Base-by-base conservation (phyloP, 1,140 invertebrate genomes). In the Bicyclus anynana region DNA sequence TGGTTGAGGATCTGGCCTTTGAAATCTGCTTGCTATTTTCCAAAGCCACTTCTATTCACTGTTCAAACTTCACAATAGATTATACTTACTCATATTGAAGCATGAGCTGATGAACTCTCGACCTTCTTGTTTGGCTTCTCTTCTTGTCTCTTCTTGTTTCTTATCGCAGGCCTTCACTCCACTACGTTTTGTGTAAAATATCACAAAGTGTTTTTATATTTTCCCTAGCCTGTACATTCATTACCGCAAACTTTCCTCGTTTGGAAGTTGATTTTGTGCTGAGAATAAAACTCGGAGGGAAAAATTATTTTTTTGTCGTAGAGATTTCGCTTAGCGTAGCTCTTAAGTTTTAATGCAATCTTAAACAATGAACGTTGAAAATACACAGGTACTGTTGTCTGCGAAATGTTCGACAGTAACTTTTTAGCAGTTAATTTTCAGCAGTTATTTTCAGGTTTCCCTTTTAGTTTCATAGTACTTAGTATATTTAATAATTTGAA, bases 211-310 rank as follows among this genome's bases (percentile, higher is more conserved):
- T 47, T 47, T 47, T 47, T 26, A 26, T 14, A 23, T 26, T 50
- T 58, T 50, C 46, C 14, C 21, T 46, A 23, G 40, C 26, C 18
- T 47, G 48, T 52, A 21, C 14, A 58, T 52, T 58, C 29, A 52
- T 52, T 46, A 46, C 42, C 29, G 44, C 35, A 54, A 59, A 59
- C 51, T 59, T 49, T 56, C 14, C 51, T 50, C 50, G 35, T 60
- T 60, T 60, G 26, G 52, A 52, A 59, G 40, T 59, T 44, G 29
- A 48, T 47, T 60, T 49, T 60, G 50, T 54, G 37, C 13, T n/a
- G 13, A 23, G 37, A 60, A 48, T 60, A 60, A 59, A 52, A 54
- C 33, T 27, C 27, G 16, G 29, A 27, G 47, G 50, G 53, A 50
- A 53, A 35, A 49, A 42, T 50, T 53, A 14, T 38, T 53, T 59